Base-by-base conservation (phyloP, 2,113 vertebrate genomes). In the Pionites leucogaster region DNA sequence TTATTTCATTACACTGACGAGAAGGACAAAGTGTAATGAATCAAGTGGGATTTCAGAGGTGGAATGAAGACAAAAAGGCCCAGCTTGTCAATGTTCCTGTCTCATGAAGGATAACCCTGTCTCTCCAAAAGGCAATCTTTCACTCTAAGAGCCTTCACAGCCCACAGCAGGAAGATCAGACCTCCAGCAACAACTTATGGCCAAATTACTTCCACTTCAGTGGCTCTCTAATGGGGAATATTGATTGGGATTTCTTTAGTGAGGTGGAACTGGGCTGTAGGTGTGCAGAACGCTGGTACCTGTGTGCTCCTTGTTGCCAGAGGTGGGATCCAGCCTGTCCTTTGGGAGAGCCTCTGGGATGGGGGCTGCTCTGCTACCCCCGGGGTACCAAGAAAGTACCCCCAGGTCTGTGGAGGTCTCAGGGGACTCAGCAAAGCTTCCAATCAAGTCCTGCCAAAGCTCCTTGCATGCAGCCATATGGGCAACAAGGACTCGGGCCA, bases 1-100 rank as follows among this genome's bases (percentile, higher is more conserved):
- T 92, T 91, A 95, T 96, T 97, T 97, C 96, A 95, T 97, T 97
- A 96, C 88, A 86, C 33, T 65, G 49, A 47, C 0, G 7, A 93
- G 94, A 81, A 96, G 86, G 83, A 93, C 94, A 95, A 93, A 88
- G 39, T 81, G 90, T 94, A 94, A 97, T 93, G 93, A 95, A 95
- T 95, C 93, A 95, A 87, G 77, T 69, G 90, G 68, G 77, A 63
- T 88, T 94, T 95, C 85, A 35, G 80, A 92, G 82, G 78, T 17
- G 79, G 68, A 86, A 93, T 75, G 80, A 90, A 88, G 92, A 94
- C 7, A 53, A 91, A 95, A 90, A 82, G 92, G 33, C 86, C 25
- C 74, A 63, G 71, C 75, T 90, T 92, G 91, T 92, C 94, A 79
- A 28, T 44, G 68, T 44, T 85, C 28, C 69, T 0, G 0, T 52